Conservation (phyloP, 2,113 vertebrate genomes). For the Poecilia latipinna region DNA sequence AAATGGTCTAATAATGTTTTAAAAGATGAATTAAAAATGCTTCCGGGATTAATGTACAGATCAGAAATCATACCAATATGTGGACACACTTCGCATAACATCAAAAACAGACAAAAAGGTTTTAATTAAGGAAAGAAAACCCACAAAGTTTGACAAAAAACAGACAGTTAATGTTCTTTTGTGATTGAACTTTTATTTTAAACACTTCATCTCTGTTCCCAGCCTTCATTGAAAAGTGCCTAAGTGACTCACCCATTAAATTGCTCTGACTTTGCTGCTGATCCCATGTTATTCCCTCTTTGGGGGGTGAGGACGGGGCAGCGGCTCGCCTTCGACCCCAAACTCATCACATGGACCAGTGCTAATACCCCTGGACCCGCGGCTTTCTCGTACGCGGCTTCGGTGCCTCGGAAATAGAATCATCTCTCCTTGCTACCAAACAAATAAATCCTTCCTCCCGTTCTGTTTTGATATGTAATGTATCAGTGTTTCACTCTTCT, state of each 20-base stretch:
- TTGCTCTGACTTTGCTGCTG: constrained; percentile 68
- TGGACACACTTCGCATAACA: not conserved
- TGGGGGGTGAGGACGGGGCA: constrained; percentile 25
- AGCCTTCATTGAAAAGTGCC: constrained; percentile 64
- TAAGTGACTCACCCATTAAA: constrained; percentile 80
- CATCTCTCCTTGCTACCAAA: constrained; percentile 93
- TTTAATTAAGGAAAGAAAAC: not conserved
- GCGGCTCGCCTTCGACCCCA: constrained; percentile 55
- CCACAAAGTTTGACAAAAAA: not conserved
- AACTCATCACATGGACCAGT: constrained; percentile 68
- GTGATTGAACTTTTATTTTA: constrained; percentile 46
- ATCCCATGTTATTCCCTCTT: constrained; percentile 71
- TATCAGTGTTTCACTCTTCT: constrained; percentile 94
- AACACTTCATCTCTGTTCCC: constrained; percentile 55
- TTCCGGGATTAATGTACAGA: not conserved
- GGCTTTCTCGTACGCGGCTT: constrained; percentile 80
- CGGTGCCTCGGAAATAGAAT: constrained; percentile 92
- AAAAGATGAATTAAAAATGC: not conserved
- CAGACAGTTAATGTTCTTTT: not conserved
- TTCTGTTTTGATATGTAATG: constrained; percentile 97
- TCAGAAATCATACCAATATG: not conserved
- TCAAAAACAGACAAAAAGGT: not conserved
- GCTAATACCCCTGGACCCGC: constrained; percentile 76
- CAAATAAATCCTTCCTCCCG: constrained; percentile 95
- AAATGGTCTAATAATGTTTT: not conserved